These are phyloP conservation scores for Acyrthosiphon pisum DNA, from an alignment of 1,140 invertebrate species.

Conservation along the genomic window DNA sequence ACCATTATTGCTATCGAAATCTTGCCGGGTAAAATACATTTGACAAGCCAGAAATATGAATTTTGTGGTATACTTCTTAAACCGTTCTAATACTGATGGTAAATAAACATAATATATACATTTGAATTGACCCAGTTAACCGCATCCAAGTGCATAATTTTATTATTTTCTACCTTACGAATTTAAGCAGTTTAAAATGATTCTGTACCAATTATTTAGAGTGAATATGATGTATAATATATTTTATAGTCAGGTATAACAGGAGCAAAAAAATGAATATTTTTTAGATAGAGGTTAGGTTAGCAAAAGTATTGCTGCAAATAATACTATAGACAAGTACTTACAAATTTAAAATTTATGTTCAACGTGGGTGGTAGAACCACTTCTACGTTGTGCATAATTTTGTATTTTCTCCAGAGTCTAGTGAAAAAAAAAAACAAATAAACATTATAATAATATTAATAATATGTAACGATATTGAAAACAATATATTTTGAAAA, in stretches of 20 bases:
- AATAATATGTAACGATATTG: neutral
- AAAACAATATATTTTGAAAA: neutral
- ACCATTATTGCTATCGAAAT: neutral
- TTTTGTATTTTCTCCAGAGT: slow-evolving; percentile 65
- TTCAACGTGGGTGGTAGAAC: slow-evolving; percentile 68
- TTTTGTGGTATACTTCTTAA: neutral
- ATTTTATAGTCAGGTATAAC: neutral
- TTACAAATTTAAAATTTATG: slow-evolving; percentile 36
- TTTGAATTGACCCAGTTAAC: neutral
- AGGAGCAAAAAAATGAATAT: neutral
- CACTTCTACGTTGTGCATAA: slow-evolving; percentile 67
- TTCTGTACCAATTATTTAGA: neutral
- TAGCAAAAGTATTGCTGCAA: neutral
- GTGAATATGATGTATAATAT: neutral
- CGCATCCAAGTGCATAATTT: neutral
- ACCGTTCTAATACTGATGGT: neutral
- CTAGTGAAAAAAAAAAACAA: slow-evolving; percentile 61
- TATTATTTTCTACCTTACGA: neutral
- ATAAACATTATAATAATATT: neutral
- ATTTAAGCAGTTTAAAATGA: neutral
- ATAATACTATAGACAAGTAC: slow-evolving; percentile 2
- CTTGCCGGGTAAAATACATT: neutral
- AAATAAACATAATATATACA: neutral
- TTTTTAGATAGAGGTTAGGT: neutral
- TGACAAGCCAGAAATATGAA: neutral